Evolutionary conservation across 2,888 invertebrate genomes (phyloP).

Genomic region (Spisula subtruncata): DNA sequence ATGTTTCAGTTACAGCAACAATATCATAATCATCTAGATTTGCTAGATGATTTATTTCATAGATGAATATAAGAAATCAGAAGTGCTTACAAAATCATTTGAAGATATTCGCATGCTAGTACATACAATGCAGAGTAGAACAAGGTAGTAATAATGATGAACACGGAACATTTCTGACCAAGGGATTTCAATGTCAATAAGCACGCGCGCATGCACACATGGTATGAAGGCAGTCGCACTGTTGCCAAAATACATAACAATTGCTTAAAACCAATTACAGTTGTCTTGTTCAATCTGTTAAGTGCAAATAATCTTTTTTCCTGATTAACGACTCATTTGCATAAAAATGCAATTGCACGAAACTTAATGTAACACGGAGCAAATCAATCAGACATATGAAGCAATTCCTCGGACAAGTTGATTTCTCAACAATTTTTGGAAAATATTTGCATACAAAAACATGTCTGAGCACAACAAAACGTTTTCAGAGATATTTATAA

Average conservation of each 20-base stretch:
- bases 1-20: too few relatives aligned
- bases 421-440: not conserved
- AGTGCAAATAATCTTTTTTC: conserved; percentile 2
- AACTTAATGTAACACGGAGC: not conserved
- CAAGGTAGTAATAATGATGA: not conserved
- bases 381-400: not conserved
- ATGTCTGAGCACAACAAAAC: not conserved
- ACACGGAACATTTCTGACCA: too few relatives aligned
- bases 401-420: not conserved
- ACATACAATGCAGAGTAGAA: too few relatives aligned
- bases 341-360: not conserved
- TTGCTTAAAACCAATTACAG: not conserved
- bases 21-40: too few relatives aligned
- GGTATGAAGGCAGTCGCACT: not conserved
- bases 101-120: too few relatives aligned
- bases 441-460: not conserved
- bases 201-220: not conserved
- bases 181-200: not conserved
- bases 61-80: too few relatives aligned
- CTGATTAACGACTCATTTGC: not conserved
- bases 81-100: too few relatives aligned
- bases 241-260: not conserved
- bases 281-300: conserved; percentile 9
- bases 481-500: not conserved
- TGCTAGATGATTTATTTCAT: not conserved